These are phyloP conservation scores for Vespertilio murinus DNA, from an alignment of 2,797 vertebrate genomes.

Conservation along the genomic window DNA sequence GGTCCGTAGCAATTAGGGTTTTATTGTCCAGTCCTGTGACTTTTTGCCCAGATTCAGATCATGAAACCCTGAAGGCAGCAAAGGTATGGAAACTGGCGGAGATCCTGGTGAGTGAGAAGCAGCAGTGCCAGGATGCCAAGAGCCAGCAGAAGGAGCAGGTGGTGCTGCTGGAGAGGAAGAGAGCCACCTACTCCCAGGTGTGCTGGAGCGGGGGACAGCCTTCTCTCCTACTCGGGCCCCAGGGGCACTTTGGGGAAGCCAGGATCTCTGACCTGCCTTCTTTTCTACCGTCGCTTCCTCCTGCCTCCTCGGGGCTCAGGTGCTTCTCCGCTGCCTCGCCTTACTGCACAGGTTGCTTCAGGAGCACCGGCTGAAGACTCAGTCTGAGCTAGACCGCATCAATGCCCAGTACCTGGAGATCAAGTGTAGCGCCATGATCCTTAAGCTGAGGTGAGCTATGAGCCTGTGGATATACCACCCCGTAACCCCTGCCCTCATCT, in stretches of 20 bases:
- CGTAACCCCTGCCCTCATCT: background rate
- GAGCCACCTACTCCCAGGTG: conserved; percentile 77
- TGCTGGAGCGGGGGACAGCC: background rate
- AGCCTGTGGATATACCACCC: background rate
- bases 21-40: background rate
- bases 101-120: conserved; percentile 83
- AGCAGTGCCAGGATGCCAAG: conserved; percentile 83
- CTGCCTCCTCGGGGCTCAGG: conserved; percentile 80
- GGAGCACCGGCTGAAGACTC: conserved; percentile 88
- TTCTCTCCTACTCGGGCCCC: background rate
- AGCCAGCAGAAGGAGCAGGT: conserved; percentile 83
- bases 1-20: background rate
- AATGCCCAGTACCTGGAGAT: conserved; percentile 90
- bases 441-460: conserved; percentile 88
- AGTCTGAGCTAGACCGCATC: conserved; percentile 88
- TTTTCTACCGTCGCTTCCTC: background rate
- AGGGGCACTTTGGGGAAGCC: background rate
- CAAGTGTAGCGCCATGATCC: conserved; percentile 89
- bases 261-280: background rate
- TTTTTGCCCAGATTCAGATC: conserved; percentile 85
- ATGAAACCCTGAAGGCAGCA: conserved; percentile 85
- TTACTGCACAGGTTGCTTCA: conserved; percentile 88
- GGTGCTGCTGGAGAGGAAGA: conserved; percentile 86
- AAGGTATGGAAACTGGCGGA: conserved; percentile 87
- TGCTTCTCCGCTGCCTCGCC: conserved; percentile 87